These are phyloP conservation scores for Bactericera cockerelli DNA, from an alignment of 1,140 invertebrate species.

Conservation along the genomic window DNA sequence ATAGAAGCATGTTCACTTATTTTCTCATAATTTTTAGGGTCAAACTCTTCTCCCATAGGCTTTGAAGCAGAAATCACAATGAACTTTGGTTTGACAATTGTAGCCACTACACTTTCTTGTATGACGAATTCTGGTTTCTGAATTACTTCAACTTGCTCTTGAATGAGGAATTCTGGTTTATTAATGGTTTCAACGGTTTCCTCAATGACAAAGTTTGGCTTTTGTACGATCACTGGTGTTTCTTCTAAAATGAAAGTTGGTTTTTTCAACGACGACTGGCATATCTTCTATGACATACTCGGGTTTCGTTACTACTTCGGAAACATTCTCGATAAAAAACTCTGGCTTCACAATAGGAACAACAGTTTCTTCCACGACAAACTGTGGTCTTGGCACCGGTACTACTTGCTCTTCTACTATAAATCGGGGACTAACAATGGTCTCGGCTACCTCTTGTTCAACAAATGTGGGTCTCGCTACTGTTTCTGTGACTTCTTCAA, in stretches of 20 bases:
- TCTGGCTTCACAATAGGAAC: neutral
- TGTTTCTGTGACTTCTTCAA: neutral
- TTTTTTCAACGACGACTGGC: neutral
- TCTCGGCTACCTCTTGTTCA: neutral
- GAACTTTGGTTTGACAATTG: neutral
- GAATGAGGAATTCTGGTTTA: constrained; percentile 4
- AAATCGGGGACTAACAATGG: neutral
- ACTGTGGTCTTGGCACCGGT: neutral
- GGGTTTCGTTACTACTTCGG: neutral
- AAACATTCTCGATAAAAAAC: neutral
- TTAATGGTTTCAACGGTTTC: neutral
- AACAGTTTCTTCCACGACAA: neutral
- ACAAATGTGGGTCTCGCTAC: neutral
- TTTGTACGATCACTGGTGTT: neutral
- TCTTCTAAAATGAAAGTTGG: constrained; percentile 3
- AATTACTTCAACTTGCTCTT: neutral
- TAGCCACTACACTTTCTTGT: neutral
- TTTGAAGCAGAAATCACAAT: neutral
- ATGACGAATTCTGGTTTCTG: neutral
- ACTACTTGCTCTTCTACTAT: neutral
- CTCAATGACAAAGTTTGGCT: constrained; percentile 1
- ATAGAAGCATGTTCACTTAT: too few relatives aligned
- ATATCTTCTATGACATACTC: neutral
- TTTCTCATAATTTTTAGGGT: neutral
- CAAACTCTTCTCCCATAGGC: neutral